These are phyloP conservation scores for Ernsta delagoae DNA, from an alignment of 2,888 invertebrate genomes.

Conservation along the genomic window DNA sequence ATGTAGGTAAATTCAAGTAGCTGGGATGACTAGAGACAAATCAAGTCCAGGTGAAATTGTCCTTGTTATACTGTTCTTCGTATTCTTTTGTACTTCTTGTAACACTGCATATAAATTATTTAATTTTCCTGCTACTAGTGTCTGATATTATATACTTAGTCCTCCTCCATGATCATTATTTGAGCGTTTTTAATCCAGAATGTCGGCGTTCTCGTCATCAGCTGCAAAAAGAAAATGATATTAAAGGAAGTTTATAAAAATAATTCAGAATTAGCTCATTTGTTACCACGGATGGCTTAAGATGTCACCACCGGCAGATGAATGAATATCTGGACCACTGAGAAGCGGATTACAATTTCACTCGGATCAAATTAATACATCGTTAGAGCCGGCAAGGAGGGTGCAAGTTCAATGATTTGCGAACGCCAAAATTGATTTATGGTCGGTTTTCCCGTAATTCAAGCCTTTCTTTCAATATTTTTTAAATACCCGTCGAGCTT, in stretches of 20 bases:
- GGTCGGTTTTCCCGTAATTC: slow-evolving; percentile 26
- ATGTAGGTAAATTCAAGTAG: too few relatives aligned
- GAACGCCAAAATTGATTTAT: slow-evolving; percentile 39
- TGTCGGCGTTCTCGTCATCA: background rate
- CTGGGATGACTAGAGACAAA: too few relatives aligned
- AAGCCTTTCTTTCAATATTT: slow-evolving; percentile 20
- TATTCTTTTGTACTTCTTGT: too few relatives aligned
- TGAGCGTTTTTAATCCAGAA: background rate
- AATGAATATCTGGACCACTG: slow-evolving; percentile 38
- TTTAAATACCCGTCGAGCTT: slow-evolving; percentile 8
- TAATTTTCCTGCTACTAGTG: background rate
- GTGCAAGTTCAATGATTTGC: slow-evolving; percentile 49
- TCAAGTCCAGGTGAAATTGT: too few relatives aligned
- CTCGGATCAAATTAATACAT: slow-evolving; percentile 44
- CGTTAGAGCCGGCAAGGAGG: slow-evolving; percentile 43
- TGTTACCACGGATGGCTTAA: slow-evolving; percentile 45
- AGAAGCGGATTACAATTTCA: slow-evolving; percentile 43
- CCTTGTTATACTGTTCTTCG: too few relatives aligned
- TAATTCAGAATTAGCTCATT: slow-evolving; percentile 26
- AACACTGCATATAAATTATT: too few relatives aligned
- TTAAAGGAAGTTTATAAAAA: slow-evolving; percentile 17
- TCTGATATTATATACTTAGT: background rate
- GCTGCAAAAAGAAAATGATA: slow-evolving; percentile 7
- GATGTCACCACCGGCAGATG: slow-evolving; percentile 44
- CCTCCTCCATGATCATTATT: background rate